Evolutionary conservation across 2,888 invertebrate genomes (phyloP).

Genomic region (Erebia epiphron): DNA sequence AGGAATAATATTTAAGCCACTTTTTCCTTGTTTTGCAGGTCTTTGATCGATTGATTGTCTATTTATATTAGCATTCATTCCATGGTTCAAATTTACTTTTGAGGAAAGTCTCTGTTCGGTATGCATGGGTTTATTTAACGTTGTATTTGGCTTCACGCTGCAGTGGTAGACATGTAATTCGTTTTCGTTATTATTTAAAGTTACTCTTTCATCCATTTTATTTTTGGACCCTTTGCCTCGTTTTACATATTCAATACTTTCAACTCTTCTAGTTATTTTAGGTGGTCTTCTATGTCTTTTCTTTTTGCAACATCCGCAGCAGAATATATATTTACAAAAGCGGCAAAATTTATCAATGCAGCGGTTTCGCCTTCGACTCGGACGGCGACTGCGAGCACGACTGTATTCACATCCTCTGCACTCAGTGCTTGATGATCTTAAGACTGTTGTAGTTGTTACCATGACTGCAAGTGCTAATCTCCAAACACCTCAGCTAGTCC

Average conservation of each 20-base stretch:
- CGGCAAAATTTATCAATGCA: slow-evolving; percentile 13
- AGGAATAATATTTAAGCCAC: neutral
- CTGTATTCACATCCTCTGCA: slow-evolving; percentile 14
- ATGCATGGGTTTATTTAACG: neutral
- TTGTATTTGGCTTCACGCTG: slow-evolving; percentile 1
- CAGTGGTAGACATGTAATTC: slow-evolving; percentile 11
- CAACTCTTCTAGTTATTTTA: slow-evolving; percentile 20
- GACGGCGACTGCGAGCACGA: neutral
- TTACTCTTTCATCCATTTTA: neutral
- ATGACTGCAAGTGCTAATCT: slow-evolving; percentile 3
- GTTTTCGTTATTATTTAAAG: slow-evolving; percentile 9
- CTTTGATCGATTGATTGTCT: neutral
- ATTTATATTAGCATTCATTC: neutral
- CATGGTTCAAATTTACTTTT: slow-evolving; percentile 5
- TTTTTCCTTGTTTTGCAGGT: slow-evolving; percentile 15
- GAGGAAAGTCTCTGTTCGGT: neutral
- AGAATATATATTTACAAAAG: slow-evolving; percentile 19
- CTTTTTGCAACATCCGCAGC: slow-evolving; percentile 9
- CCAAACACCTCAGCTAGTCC: neutral
- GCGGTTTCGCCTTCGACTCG: neutral
- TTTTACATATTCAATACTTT: neutral
- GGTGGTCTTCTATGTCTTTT: slow-evolving; percentile 3
- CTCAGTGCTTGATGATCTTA: slow-evolving; percentile 5
- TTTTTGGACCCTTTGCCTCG: slow-evolving; percentile 6
- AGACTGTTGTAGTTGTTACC: slow-evolving; percentile 6